Percentiles rank a stretch among this genome's conserved stretches.
These are phyloP conservation scores for Germaria angustata DNA, from an alignment of 2,888 invertebrate genomes.

Conservation along the genomic window DNA sequence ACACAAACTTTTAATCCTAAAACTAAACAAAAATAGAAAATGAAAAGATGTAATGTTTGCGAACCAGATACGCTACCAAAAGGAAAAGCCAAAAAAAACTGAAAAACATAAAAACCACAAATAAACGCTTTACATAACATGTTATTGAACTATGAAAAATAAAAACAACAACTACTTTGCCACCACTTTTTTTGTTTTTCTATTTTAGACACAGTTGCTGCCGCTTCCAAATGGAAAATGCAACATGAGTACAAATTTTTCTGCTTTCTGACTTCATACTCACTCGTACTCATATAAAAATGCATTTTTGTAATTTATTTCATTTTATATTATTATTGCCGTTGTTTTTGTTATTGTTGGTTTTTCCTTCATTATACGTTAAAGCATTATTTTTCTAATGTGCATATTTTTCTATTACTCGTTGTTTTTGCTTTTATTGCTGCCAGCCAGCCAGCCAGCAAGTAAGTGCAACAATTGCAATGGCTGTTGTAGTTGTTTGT, in stretches of 20 bases:
- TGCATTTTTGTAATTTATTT: slow-evolving; percentile 55
- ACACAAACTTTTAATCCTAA: slow-evolving; percentile 20
- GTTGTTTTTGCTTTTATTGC: slow-evolving; percentile 42
- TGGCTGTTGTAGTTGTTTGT: slow-evolving; percentile 32
- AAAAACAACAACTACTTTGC: slow-evolving; percentile 63
- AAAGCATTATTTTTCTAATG: slow-evolving; percentile 66
- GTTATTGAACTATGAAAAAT: slow-evolving; percentile 77
- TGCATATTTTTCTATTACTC: slow-evolving; percentile 63
- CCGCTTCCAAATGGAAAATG: slow-evolving; percentile 49
- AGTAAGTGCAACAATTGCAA: slow-evolving; percentile 52
- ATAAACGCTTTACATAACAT: slow-evolving; percentile 79
- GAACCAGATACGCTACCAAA: slow-evolving; percentile 69
- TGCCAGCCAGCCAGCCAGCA: slow-evolving; percentile 9
- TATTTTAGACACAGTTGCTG: slow-evolving; percentile 43
- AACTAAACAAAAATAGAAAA: slow-evolving; percentile 65
- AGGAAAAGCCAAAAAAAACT: slow-evolving; percentile 26
- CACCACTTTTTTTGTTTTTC: slow-evolving; percentile 55
- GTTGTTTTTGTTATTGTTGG: slow-evolving; percentile 16
- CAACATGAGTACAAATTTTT: slow-evolving; percentile 35
- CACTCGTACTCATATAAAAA: slow-evolving; percentile 37
- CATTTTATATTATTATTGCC: slow-evolving; percentile 25
- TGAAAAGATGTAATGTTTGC: slow-evolving; percentile 60
- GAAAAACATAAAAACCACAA: slow-evolving; percentile 12
- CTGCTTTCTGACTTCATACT: slow-evolving; percentile 45
- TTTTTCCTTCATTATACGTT: slow-evolving; percentile 53